Conservation (phyloP, 2,888 invertebrate species). For the Apamea crenata region DNA sequence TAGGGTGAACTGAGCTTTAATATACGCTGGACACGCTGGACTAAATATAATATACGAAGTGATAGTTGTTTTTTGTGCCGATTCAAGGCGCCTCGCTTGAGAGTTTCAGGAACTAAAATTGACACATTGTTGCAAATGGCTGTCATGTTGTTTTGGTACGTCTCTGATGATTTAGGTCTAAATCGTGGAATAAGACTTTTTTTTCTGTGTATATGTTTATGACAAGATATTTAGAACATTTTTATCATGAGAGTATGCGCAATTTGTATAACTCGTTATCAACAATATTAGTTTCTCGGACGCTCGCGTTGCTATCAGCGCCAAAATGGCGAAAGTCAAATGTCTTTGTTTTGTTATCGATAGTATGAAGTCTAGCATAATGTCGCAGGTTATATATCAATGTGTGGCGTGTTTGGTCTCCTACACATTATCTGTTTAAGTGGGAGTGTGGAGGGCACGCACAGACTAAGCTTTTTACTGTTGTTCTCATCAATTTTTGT, state of each 20-base stretch:
- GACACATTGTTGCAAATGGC: too few relatives aligned
- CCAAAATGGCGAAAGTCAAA: neutral
- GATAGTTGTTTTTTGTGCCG: neutral
- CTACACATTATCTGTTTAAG: too few relatives aligned
- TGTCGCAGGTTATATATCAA: too few relatives aligned
- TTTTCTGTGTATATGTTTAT: too few relatives aligned
- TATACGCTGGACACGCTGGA: neutral
- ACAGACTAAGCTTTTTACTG: too few relatives aligned
- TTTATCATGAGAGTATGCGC: neutral
- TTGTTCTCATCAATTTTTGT: neutral
- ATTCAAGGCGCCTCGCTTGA: neutral
- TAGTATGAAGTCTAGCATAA: neutral
- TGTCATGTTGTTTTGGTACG: too few relatives aligned
- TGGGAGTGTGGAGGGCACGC: too few relatives aligned
- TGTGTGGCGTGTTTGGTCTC: too few relatives aligned
- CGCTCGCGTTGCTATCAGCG: neutral
- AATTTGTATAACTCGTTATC: neutral
- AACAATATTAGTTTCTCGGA: neutral
- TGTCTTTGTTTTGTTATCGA: neutral
- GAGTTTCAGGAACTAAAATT: neutral
- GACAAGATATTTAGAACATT: neutral
- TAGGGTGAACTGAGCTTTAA: neutral
- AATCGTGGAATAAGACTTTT: too few relatives aligned
- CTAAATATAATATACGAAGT: neutral
- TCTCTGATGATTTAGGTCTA: too few relatives aligned